Evolutionary conservation across 2,113 vertebrate species (phyloP), one percentile per base, ranked within the genome.

Genomic region (Psilopogon haemacephalus): DNA sequence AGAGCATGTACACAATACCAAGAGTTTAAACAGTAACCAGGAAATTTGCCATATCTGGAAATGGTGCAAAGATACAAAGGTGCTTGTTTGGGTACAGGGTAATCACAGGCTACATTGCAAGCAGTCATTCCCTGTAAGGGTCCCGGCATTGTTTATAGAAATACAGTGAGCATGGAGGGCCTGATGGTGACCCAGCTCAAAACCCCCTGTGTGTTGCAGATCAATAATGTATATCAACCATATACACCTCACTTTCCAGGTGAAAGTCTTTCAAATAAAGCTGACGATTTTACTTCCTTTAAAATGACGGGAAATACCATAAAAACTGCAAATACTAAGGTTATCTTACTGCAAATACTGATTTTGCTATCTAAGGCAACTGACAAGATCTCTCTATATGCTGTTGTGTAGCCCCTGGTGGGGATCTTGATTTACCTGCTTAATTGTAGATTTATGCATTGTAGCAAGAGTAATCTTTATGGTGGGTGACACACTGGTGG

Each of bases 301-400:
- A 63, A 70, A 27, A 64, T 12, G 56, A 21, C 2, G 73, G 72
- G 28, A 88, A 90, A 78, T 46, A 80, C 17, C 38, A 40, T 30
- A 68, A 76, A 65, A 19, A 72, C 14, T 60, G 71, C 71, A 93
- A 90, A 84, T 71, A 68, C 12, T 48, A 23, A 81, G n/a, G 58
- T 81, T 88, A 75, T 93, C 70, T 54, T 19, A 72, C 30, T 69
- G 70, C 27, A 94, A 93, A 94, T 72, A 73, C 62, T 90, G 60
- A 48, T 71, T 86, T 54, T 69, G 35, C 16, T 72, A 24, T 50
- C 48, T 55, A 50, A 65, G 27, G 65, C 44, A 86, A 78, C 17
- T 62, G 27, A 48, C 26, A 72, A 67, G 28, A 40, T 75, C 5
- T 71, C 56, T 35, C 13, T 26, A 37, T 50, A 32, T 28, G 28